Conservation (phyloP, 2,888 invertebrate genomes). For the Panzeria rudis region DNA sequence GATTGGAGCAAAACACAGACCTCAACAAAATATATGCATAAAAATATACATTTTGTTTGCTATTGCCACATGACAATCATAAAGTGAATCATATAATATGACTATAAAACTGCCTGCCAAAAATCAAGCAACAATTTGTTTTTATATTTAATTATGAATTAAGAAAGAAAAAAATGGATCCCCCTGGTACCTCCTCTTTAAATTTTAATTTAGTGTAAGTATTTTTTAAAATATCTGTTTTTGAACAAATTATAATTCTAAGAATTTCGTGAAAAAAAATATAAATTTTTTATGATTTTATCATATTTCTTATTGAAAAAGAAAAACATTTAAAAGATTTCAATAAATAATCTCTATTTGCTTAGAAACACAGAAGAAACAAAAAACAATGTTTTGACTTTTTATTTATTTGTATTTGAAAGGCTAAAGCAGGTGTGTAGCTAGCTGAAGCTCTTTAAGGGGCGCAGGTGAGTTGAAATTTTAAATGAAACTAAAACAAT, state of each 20-base stretch:
- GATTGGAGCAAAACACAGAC: slow-evolving; percentile 34
- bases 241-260: background rate
- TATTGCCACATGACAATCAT: slow-evolving; percentile 70
- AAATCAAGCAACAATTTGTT: slow-evolving; percentile 41
- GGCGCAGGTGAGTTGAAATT: background rate
- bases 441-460: background rate
- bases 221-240: slow-evolving; percentile 20
- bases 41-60: background rate
- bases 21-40: background rate
- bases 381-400: background rate
- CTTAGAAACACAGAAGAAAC: background rate
- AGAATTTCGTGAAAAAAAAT: background rate
- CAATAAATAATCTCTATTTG: slow-evolving; percentile 20
- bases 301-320: slow-evolving; percentile 8
- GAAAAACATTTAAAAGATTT: background rate
- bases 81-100: slow-evolving; percentile 65
- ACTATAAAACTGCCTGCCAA: slow-evolving; percentile 66
- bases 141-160: slow-evolving; percentile 26
- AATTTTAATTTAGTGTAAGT: slow-evolving; percentile 37
- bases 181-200: background rate
- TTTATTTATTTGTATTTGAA: slow-evolving; percentile 6
- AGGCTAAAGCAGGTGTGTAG: background rate
- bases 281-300: background rate
- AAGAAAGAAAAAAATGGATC: background rate
- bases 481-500: background rate